Conservation (phyloP, 2,113 vertebrate genomes). For the Neogobius melanostomus region DNA sequence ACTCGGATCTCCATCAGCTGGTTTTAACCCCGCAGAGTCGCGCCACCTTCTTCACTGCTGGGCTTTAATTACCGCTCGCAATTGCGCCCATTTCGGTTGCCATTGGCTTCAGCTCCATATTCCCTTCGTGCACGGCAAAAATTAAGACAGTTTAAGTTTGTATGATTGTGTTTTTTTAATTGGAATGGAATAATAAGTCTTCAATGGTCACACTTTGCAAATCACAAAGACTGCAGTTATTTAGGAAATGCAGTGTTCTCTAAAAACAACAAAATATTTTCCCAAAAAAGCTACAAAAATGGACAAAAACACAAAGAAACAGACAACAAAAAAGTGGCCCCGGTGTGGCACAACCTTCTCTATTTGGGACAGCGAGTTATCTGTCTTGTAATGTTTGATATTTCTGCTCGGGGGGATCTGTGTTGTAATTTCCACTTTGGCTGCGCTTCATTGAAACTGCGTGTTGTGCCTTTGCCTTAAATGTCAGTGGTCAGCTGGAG, state of each 20-base stretch:
- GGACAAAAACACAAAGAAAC: too few species aligned
- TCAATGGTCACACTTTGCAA: too few species aligned
- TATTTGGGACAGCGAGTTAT: background rate
- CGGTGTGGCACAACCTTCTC: background rate
- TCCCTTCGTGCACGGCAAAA: too few species aligned
- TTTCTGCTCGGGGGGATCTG: background rate
- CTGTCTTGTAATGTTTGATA: background rate
- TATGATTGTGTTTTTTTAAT: too few species aligned
- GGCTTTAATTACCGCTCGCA: conserved; percentile 60
- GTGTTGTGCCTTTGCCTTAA: background rate
- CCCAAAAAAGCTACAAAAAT: too few species aligned
- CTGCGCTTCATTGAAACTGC: background rate
- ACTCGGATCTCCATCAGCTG: conserved; percentile 74
- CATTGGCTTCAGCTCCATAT: too few species aligned
- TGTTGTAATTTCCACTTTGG: background rate
- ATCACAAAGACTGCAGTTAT: too few species aligned
- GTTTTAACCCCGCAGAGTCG: conserved; percentile 12
- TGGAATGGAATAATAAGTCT: too few species aligned
- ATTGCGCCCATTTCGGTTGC: conserved; percentile 5
- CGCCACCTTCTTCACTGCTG: conserved; percentile 21
- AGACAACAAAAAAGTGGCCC: too few species aligned
- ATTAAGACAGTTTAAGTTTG: too few species aligned
- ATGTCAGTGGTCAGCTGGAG: background rate
- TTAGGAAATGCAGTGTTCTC: too few species aligned
- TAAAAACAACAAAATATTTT: too few species aligned